phyloP scores from a whole-genome alignment of 2,113 vertebrate genomes.

The Hyaena hyaena region DNA sequence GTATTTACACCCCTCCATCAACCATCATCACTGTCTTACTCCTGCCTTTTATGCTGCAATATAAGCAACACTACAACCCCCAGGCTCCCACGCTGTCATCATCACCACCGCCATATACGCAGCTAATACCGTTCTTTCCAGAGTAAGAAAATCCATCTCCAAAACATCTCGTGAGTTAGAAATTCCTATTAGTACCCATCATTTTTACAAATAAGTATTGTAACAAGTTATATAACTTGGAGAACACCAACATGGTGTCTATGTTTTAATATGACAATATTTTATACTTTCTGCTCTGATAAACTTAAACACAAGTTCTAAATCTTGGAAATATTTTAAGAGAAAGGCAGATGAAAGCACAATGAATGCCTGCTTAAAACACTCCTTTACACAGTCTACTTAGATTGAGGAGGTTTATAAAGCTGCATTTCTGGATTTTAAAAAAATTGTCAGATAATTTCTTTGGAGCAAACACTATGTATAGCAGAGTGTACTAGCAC shows the following conservation, averaged over 20 bases:
- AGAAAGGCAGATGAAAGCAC: constrained; percentile 9
- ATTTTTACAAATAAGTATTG: neutral
- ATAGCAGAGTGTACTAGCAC: neutral
- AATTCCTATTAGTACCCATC: neutral
- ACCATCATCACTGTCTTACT: neutral
- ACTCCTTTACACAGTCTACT: neutral
- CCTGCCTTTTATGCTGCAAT: neutral
- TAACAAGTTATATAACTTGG: neutral
- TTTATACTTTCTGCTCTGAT: constrained; percentile 32
- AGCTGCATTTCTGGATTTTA: neutral
- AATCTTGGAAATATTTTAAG: constrained; percentile 26
- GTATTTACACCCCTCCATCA: neutral
- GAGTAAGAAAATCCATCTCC: neutral
- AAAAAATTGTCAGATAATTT: neutral
- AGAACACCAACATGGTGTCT: neutral
- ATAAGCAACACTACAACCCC: neutral
- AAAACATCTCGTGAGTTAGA: neutral
- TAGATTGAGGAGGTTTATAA: neutral
- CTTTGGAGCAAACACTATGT: neutral
- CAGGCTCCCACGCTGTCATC: rapidly evolving
- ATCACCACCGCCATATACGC: neutral
- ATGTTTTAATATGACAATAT: neutral
- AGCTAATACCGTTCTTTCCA: neutral
- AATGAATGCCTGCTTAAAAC: constrained; percentile 18
- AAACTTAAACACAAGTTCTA: neutral